Percentiles rank a stretch among this genome's conserved stretches.
Conservation (phyloP, 35 echinoderm and acorn worm species). For the Apostichopus californicus region DNA sequence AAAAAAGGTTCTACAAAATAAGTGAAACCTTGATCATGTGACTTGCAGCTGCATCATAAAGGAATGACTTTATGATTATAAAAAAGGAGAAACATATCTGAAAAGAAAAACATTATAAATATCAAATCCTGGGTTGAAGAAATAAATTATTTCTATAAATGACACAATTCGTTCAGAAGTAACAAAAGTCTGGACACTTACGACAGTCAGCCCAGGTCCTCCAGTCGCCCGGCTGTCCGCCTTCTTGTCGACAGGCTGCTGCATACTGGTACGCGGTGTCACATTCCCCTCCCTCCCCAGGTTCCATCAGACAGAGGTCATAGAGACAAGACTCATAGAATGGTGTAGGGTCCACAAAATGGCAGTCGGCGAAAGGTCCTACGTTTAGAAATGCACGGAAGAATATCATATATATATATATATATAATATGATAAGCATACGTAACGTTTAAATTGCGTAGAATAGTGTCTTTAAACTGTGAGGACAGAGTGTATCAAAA, state of each 20-base stretch:
- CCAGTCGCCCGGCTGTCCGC: slow-evolving; percentile 61
- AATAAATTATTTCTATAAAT: background rate
- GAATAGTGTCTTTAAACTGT: too few species aligned
- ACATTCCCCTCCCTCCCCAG: slow-evolving; percentile 60
- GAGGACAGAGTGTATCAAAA: too few species aligned
- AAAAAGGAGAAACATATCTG: too few species aligned
- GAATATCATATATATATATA: too few species aligned
- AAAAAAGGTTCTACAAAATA: too few species aligned
- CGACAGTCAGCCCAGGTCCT: slow-evolving; percentile 63
- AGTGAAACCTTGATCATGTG: too few species aligned
- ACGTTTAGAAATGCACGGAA: background rate
- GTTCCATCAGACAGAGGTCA: slow-evolving; percentile 70
- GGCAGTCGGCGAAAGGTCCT: slow-evolving; percentile 81
- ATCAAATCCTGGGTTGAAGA: background rate
- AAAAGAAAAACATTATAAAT: background rate
- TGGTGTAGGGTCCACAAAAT: slow-evolving; percentile 67
- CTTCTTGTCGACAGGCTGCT: slow-evolving; percentile 53
- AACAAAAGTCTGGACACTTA: slow-evolving; percentile 45
- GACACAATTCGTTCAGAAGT: too few species aligned
- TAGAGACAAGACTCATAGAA: slow-evolving; percentile 80
- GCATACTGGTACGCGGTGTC: slow-evolving; percentile 71
- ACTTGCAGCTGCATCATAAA: too few species aligned
- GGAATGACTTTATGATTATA: too few species aligned
- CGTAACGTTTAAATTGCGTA: too few species aligned
- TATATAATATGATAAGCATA: too few species aligned